phyloP scores from a whole-genome alignment of 2,113 vertebrate genomes.

The Heptranchias perlo region DNA sequence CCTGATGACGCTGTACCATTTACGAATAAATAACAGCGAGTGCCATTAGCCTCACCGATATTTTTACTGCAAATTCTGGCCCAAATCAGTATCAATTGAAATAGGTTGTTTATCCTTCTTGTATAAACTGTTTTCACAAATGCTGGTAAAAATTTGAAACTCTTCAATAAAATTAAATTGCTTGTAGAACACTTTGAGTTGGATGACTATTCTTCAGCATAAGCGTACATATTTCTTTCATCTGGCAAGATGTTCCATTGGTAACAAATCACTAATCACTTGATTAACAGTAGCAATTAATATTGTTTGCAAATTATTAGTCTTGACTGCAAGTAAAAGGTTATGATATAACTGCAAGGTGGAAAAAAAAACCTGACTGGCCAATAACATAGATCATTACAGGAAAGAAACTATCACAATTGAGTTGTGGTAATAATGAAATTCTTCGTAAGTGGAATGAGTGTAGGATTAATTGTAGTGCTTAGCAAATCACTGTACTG shows the following conservation, averaged over 20 bases:
- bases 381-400: background rate
- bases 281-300: background rate
- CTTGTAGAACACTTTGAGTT: background rate
- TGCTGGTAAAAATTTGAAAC: background rate
- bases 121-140: background rate
- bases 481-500: background rate
- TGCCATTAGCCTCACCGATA: too few species aligned
- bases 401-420: background rate
- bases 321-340: background rate
- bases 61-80: too few species aligned
- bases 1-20: too few species aligned
- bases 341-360: background rate
- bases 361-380: background rate
- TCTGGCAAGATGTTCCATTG: too few species aligned
- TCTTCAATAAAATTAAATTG: background rate
- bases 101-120: background rate
- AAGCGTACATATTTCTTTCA: background rate
- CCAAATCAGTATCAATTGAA: background rate
- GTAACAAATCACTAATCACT: background rate
- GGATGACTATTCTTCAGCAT: background rate
- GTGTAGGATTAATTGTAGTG: background rate
- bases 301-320: background rate
- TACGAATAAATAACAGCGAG: too few species aligned
- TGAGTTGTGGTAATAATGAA: constrained; percentile 10
- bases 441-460: background rate